These are phyloP conservation scores for Hoplodrina blanda DNA, from an alignment of 2,888 invertebrate species.

Conservation along the genomic window DNA sequence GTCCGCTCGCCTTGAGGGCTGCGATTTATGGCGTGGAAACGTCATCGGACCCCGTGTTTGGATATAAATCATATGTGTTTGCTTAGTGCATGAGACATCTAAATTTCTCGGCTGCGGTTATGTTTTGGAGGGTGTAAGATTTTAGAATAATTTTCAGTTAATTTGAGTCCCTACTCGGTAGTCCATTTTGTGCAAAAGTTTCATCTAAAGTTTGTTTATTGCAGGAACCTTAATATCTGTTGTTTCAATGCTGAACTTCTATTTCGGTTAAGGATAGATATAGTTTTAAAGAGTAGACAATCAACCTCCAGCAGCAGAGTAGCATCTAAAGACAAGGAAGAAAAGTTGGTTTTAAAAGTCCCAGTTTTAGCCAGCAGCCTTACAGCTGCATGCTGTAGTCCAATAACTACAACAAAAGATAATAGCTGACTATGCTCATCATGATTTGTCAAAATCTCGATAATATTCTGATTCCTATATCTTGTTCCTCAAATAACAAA, in stretches of 20 bases:
- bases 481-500: no score
- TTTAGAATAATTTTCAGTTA: conserved; percentile 32
- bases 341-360: not conserved
- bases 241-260: not conserved
- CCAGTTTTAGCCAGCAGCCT: not conserved
- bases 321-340: not conserved
- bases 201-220: not conserved
- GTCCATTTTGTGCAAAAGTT: not conserved
- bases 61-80: conserved; percentile 88
- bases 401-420: no score
- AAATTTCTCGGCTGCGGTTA: conserved; percentile 71
- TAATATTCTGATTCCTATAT: no score
- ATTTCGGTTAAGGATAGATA: not conserved
- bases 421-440: no score
- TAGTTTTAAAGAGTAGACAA: not conserved
- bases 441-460: no score
- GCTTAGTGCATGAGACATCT: conserved; percentile 83
- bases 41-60: conserved; percentile 86
- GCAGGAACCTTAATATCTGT: not conserved
- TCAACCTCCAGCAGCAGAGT: not conserved
- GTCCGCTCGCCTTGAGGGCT: conserved; percentile 87
- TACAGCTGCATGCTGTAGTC: no score
- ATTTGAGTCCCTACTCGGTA: not conserved
- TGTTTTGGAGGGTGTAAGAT: conserved; percentile 70
- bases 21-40: conserved; percentile 89